Base-by-base conservation (phyloP, 2,888 invertebrate genomes). In the Chloroclystis v-ata region DNA sequence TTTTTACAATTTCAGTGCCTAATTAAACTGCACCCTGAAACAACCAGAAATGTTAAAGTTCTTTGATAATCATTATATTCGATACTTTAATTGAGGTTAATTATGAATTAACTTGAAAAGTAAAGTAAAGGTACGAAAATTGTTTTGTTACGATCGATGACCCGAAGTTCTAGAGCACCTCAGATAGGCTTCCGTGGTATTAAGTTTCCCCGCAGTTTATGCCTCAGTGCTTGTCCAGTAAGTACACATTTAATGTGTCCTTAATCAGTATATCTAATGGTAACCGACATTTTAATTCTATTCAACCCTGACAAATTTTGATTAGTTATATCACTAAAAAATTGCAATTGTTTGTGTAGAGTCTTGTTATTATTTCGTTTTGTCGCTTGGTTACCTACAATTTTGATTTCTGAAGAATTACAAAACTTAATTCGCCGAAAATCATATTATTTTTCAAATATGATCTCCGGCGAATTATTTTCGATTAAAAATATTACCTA, bases 181-280 rank as follows among this genome's bases (percentile, higher is more conserved):
- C 37, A 43, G 35, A 67, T 66, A 70, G 81, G 82, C 79, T 82
- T 81, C 82, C 76, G 73, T 69, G 55, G 60, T 79, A 74, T 79
- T 71, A 54, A 61, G 72, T 80, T 80, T 67, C 69, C 67, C 56
- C 65, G 62, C 65, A 53, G 63, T 65, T 67, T 62, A 75, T 59
- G 75, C 72, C 51, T 73, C 69, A 65, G 49, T 72, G 67, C 35
- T 32, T 50, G 35, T 26, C 39, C 45, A 47, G 54, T 20, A 46
- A 47, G 54, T 20, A 46, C 45, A 43, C 49, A 40, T 45, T 46
- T 37, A 24, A 44, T 43, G 28, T 49, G 57, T 46, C 57, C 53
- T 30, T 52, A 57, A 48, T 20, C 20, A 20, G 5, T 20, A 20
- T 20, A 20, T 20, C 3, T 5, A 20, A 5, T 20, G 20, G 20